These are phyloP conservation scores for Zelostemma sp. DNA, from an alignment of 1,140 invertebrate genomes.

Conservation along the genomic window DNA sequence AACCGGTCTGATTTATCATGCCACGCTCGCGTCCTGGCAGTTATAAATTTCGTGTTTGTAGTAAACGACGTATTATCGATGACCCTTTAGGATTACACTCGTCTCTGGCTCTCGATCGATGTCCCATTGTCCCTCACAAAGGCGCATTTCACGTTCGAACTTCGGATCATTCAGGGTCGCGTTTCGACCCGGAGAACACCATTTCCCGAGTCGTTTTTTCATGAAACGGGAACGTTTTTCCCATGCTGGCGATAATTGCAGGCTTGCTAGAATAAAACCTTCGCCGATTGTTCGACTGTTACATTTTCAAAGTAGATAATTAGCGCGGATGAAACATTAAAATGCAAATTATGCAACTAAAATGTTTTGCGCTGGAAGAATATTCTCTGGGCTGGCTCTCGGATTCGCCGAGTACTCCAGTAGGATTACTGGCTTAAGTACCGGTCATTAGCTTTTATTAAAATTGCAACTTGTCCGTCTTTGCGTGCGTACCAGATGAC, in stretches of 20 bases:
- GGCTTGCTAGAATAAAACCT: no score
- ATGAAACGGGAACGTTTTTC: no score
- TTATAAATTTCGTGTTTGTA: conserved; percentile 45
- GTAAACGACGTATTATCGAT: conserved; percentile 50
- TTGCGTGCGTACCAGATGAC: conserved; percentile 47
- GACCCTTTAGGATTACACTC: conserved; percentile 12
- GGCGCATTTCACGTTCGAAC: no score
- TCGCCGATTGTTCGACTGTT: no score
- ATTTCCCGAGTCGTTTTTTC: no score
- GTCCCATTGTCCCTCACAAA: no score
- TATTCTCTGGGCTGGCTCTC: background rate
- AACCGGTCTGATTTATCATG: conserved; percentile 56
- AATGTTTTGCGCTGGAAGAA: conserved; percentile 6
- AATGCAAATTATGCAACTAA: conserved; percentile 8
- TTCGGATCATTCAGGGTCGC: no score
- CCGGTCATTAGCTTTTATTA: conserved; percentile 35
- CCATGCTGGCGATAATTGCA: no score
- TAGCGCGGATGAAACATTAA: conserved; percentile 2
- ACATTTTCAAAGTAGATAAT: conserved; percentile 5
- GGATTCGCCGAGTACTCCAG: background rate
- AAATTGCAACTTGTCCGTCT: conserved; percentile 22
- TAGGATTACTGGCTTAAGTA: no score
- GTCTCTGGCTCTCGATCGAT: conserved; percentile 29
- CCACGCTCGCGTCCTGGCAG: conserved; percentile 40
- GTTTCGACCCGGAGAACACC: no score